A percentile compares a stretch with the other conserved stretches of the same genome.
Evolutionary conservation across 2,888 invertebrate genomes (phyloP).

Genomic region (Polietes domitor): DNA sequence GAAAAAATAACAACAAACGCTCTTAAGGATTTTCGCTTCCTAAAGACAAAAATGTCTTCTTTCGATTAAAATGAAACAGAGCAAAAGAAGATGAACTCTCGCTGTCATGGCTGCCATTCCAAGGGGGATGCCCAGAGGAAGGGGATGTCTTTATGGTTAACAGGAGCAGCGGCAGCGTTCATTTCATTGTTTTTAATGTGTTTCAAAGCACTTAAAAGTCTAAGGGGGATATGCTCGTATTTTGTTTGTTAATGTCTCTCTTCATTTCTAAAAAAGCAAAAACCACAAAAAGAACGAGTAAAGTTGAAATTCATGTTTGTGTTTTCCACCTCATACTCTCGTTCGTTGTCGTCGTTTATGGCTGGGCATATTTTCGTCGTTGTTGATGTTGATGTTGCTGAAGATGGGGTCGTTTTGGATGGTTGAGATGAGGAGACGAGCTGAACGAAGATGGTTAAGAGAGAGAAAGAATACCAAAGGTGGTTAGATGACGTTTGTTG

Average conservation of each 20-base stretch:
- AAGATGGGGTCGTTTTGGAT: slow-evolving; percentile 37
- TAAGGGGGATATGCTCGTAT: slow-evolving; percentile 58
- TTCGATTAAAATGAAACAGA: slow-evolving; percentile 51
- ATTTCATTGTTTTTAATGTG: slow-evolving; percentile 61
- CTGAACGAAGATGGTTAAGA: slow-evolving; percentile 24
- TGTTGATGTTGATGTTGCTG: too few species aligned
- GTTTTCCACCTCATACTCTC: slow-evolving; percentile 46
- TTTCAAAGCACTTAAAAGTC: slow-evolving; percentile 67
- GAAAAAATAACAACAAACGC: slow-evolving; percentile 47
- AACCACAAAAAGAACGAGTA: slow-evolving; percentile 69
- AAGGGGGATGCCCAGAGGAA: slow-evolving; percentile 1
- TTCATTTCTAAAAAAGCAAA: slow-evolving; percentile 37
- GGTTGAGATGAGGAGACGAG: slow-evolving; percentile 14
- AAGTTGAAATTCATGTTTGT: slow-evolving; percentile 79
- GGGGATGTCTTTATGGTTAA: slow-evolving; percentile 50
- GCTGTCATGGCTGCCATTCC: slow-evolving; percentile 10
- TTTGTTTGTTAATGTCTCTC: slow-evolving; percentile 34
- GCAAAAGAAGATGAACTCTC: slow-evolving; percentile 13
- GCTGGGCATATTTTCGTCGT: slow-evolving; percentile 28
- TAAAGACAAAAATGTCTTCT: slow-evolving; percentile 43
- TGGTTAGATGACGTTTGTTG: slow-evolving; percentile 64
- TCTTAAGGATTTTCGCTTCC: slow-evolving; percentile 48
- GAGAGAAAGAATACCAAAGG: slow-evolving; percentile 46
- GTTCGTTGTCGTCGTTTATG: neutral
- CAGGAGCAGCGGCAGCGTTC: slow-evolving; percentile 42